phyloP scores from a whole-genome alignment of 2,888 invertebrate genomes.

The Unio delphinus region DNA sequence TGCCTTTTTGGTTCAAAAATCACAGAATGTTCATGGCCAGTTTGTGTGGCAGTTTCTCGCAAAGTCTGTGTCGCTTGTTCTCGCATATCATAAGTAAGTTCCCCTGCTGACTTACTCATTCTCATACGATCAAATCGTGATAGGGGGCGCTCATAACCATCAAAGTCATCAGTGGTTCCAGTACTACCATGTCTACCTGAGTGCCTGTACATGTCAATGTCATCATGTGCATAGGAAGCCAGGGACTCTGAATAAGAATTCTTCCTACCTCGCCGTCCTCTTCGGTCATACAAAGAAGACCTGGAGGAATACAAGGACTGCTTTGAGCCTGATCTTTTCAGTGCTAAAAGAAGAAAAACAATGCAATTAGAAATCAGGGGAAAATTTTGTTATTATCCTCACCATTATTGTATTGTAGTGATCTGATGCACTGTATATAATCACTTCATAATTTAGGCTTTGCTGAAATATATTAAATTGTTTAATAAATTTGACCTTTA shows the following conservation, averaged over 20 bases:
- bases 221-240: conserved; percentile 52
- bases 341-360: conserved; percentile 36
- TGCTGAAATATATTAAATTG: too few species aligned
- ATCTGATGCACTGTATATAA: too few species aligned
- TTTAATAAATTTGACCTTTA: too few species aligned
- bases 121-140: conserved; percentile 45
- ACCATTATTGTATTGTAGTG: too few species aligned
- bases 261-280: conserved; percentile 37
- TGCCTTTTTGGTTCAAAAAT: conserved; percentile 33
- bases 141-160: conserved; percentile 46
- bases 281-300: conserved; percentile 55
- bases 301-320: conserved; percentile 60
- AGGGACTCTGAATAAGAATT: conserved; percentile 49
- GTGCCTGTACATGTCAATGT: conserved; percentile 47
- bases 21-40: conserved; percentile 43
- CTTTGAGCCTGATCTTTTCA: conserved; percentile 52
- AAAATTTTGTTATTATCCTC: background rate
- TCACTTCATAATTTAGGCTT: too few species aligned
- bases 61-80: conserved; percentile 51
- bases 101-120: conserved; percentile 54
- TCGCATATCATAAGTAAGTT: conserved; percentile 41
- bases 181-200: conserved; percentile 26
- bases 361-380: background rate
- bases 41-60: conserved; percentile 58
- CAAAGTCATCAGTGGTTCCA: conserved; percentile 39